Evolutionary conservation across 2,888 invertebrate species (phyloP).

Genomic region (Leptopilina drosophilae): DNA sequence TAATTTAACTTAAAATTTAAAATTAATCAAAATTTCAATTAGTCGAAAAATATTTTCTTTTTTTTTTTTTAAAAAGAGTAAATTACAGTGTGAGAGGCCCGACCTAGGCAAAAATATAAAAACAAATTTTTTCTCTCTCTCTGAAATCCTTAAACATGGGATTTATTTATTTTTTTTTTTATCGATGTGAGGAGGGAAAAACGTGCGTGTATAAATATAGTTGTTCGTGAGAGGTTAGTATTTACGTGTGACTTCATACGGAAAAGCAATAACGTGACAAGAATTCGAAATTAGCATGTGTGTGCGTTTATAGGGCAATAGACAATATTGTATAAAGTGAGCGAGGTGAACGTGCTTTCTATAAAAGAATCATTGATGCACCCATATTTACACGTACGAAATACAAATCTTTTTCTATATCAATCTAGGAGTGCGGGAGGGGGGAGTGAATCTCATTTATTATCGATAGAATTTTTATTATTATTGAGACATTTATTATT

Average conservation of each 20-base stretch:
- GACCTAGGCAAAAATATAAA: slow-evolving; percentile 9
- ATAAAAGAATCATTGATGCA: too few species aligned
- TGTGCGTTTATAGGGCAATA: slow-evolving; percentile 23
- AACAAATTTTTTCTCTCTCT: neutral
- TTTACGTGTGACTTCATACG: slow-evolving; percentile 15
- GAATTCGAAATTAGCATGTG: slow-evolving; percentile 13
- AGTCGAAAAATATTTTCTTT: neutral
- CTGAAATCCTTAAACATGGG: neutral
- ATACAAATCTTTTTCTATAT: too few species aligned
- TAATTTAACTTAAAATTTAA: too few species aligned
- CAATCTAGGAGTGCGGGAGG: too few species aligned
- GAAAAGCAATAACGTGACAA: slow-evolving; percentile 30
- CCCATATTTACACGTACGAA: too few species aligned
- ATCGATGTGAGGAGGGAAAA: neutral
- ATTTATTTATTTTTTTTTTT: neutral
- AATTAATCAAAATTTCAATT: too few species aligned
- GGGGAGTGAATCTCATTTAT: too few species aligned
- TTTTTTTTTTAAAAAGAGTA: neutral
- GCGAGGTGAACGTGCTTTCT: slow-evolving; percentile 17
- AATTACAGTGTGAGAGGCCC: neutral
- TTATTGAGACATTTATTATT: too few species aligned
- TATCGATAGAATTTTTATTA: too few species aligned
- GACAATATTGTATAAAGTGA: slow-evolving; percentile 16
- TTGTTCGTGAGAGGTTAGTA: neutral
- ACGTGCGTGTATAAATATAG: neutral